Evolutionary conservation across 2,888 invertebrate species (phyloP), one percentile per base, ranked within the genome.

Genomic region (Flexamia atlantica): DNA sequence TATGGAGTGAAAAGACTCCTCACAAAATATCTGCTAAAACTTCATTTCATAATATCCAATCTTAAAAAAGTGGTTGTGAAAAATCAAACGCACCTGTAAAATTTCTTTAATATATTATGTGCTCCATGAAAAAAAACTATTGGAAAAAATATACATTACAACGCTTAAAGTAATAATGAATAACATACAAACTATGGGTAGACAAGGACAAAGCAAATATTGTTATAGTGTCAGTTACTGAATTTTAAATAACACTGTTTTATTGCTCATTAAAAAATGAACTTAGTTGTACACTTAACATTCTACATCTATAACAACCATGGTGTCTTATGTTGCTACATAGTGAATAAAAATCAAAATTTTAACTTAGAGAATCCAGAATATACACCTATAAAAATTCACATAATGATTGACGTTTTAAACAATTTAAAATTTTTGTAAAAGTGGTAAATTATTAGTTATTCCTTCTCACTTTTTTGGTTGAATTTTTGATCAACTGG

Each of bases 61-160:
- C n/a, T n/a, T n/a, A n/a, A n/a, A n/a, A n/a, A 53, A 53, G 53
- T 53, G 68, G 68, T 17, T 68, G n/a, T 28, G 32, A 68, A 30
- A 14, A 68, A 68, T 68, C 17, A 68, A 68, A 68, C 32, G n/a
- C 68, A 68, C n/a, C 1, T 17, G 7, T 68, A 68, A 68, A 68
- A 68, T 68, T 68, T n/a, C 40, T 42, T 76, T 76, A 50, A 46
- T 76, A 25, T 46, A 40, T 76, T 40, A 50, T 50, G 76, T 76
- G 76, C 76, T 76, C 40, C 28, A 76, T 76, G 46, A 76, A 76
- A 76, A 76, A 72, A 25, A 72, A 76, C 50, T 76, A 17, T 76
- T 40, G 30, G 40, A 46, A 76, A 76, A 36, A 36, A 23, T 36
- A 68, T 68, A 68, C 42, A 72, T 76, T 76, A 76, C 76, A 23